A percentile compares a stretch with the other conserved stretches of the same genome.
Conservation (phyloP, 2,888 invertebrate genomes). For the Autographa gamma region DNA sequence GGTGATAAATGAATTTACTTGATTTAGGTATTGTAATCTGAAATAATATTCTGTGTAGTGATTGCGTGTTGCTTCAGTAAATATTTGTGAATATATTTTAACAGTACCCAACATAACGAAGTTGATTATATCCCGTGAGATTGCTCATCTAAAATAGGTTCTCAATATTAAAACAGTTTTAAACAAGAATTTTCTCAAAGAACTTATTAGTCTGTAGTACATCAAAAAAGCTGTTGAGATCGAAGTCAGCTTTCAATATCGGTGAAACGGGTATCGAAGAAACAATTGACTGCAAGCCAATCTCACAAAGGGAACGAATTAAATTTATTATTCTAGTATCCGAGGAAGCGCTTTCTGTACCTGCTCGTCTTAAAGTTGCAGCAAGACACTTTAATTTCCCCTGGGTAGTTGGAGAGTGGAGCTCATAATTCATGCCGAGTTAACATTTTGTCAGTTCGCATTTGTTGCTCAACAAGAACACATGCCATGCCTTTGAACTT, state of each 20-base stretch:
- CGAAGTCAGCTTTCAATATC: conserved; percentile 34
- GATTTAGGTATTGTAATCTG: not conserved
- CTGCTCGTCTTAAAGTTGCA: conserved; percentile 86
- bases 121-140: not conserved
- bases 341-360: conserved; percentile 74
- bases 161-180: conserved; percentile 19
- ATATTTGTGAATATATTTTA: too few relatives aligned
- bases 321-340: conserved; percentile 77
- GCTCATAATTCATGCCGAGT: conserved; percentile 87
- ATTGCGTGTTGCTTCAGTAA: not conserved
- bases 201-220: conserved; percentile 31
- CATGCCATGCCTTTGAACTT: conserved; percentile 74
- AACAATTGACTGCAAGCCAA: conserved; percentile 69
- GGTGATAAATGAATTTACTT: not conserved
- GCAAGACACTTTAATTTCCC: conserved; percentile 89
- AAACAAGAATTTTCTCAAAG: conserved; percentile 17
- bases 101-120: too few relatives aligned
- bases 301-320: conserved; percentile 72
- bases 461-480: conserved; percentile 79
- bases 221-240: conserved; percentile 32
- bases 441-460: conserved; percentile 87
- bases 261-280: conserved; percentile 38
- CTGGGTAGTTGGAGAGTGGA: conserved; percentile 75
- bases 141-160: conserved; percentile 5
- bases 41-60: not conserved